Evolutionary conservation across 2,113 vertebrate species (phyloP).

Genomic region (Grallaria varia): DNA sequence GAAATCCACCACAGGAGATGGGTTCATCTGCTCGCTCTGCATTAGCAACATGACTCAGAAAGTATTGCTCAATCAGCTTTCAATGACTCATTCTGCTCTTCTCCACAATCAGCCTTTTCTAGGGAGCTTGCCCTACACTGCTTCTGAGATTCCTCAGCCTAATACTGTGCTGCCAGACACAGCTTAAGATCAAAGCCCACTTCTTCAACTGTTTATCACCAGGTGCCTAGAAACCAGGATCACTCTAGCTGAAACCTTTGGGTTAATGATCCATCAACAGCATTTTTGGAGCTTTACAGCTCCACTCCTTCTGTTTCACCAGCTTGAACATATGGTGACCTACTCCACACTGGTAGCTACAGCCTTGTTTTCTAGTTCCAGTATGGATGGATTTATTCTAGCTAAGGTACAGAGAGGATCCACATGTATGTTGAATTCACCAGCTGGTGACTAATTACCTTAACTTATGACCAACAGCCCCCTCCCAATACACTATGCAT

Average conservation of each 20-base stretch:
- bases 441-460: not conserved
- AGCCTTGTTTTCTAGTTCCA: not conserved
- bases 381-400: not conserved
- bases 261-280: not conserved
- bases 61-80: slow-evolving; percentile 40
- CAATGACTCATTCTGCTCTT: slow-evolving; percentile 33
- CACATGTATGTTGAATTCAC: not conserved
- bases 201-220: not conserved
- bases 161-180: not conserved
- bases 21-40: not conserved
- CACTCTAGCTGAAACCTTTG: not conserved
- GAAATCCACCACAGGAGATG: slow-evolving; percentile 6
- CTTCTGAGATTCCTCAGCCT: not conserved
- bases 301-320: not conserved
- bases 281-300: not conserved
- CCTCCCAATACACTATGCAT: not conserved
- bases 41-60: slow-evolving; percentile 28
- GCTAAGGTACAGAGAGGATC: not conserved
- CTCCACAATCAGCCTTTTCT: slow-evolving; percentile 6
- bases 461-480: not conserved
- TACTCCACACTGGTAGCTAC: not conserved
- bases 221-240: not conserved
- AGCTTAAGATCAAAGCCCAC: not conserved
- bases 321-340: not conserved
- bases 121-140: not conserved